Conservation (phyloP, 1,140 invertebrate genomes). For the Monochamus saltuarius region DNA sequence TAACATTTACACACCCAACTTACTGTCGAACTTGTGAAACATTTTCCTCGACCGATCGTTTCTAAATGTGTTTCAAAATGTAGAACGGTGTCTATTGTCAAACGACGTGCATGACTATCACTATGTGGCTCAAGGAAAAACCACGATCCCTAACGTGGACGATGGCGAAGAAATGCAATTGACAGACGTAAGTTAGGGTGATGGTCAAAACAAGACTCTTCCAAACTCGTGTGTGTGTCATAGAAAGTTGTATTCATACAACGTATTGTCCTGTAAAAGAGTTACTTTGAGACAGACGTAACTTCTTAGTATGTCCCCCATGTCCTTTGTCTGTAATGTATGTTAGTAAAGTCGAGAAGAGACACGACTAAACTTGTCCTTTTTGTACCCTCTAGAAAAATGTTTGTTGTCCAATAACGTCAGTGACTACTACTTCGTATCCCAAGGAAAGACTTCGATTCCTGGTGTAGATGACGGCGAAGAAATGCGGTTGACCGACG, state of each 20-base stretch:
- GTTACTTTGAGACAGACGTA: not conserved
- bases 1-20: too few relatives aligned
- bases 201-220: not conserved
- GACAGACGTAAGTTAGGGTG: conserved; percentile 66
- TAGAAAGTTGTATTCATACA: not conserved
- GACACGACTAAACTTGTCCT: conserved; percentile 16
- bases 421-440: conserved; percentile 89
- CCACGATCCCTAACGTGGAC: conserved; percentile 90
- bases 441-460: conserved; percentile 95
- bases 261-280: not conserved
- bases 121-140: conserved; percentile 96
- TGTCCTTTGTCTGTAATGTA: conserved; percentile 25
- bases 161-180: conserved; percentile 91
- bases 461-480: conserved; percentile 94
- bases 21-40: too few relatives aligned
- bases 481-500: conserved; percentile 91
- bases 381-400: conserved; percentile 61
- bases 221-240: not conserved
- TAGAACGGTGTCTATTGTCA: conserved; percentile 80
- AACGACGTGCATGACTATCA: conserved; percentile 86
- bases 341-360: conserved; percentile 7
- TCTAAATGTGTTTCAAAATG: conserved; percentile 7
- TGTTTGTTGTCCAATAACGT: conserved; percentile 83
- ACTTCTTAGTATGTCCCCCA: not conserved
- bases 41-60: not conserved